Percentiles rank a stretch among this genome's conserved stretches.
Conservation (phyloP, 1,140 invertebrate species). For the Drosophila obscura region DNA sequence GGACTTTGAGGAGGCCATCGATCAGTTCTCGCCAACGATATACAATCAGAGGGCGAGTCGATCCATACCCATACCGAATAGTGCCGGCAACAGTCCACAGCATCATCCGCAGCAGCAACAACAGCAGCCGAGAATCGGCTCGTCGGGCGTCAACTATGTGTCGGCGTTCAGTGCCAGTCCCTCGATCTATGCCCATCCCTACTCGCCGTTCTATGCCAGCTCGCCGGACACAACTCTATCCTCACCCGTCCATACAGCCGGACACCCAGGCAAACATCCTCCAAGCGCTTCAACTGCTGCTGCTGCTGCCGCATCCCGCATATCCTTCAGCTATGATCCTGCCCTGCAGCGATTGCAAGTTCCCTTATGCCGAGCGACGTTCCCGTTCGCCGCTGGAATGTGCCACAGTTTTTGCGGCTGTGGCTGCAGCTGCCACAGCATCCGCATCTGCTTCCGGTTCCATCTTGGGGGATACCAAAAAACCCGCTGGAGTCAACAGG, state of each 20-base stretch:
- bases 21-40: conserved; percentile 77
- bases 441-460: conserved; percentile 6
- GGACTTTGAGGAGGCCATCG: conserved; percentile 72
- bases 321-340: conserved; percentile 74
- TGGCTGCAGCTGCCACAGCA: conserved; percentile 38
- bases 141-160: conserved; percentile 10
- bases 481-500: conserved; percentile 46
- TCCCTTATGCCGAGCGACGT: conserved; percentile 14
- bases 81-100: conserved; percentile 74
- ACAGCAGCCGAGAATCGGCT: conserved; percentile 10
- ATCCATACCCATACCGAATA: conserved; percentile 72
- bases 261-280: background rate
- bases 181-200: conserved; percentile 54
- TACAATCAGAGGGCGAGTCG: conserved; percentile 50
- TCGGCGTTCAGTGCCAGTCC: conserved; percentile 71
- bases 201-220: conserved; percentile 75
- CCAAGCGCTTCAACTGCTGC: background rate
- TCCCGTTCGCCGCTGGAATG: conserved; percentile 60
- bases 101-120: conserved; percentile 36
- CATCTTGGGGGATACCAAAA: conserved; percentile 1
- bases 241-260: conserved; percentile 1
- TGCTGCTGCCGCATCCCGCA: conserved; percentile 1
- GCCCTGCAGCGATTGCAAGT: conserved; percentile 63
- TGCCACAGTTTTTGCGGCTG: conserved; percentile 58
- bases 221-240: conserved; percentile 60